Evolutionary conservation across 23 tunicate genomes (phyloP).

Genomic region (Diplosoma virens): DNA sequence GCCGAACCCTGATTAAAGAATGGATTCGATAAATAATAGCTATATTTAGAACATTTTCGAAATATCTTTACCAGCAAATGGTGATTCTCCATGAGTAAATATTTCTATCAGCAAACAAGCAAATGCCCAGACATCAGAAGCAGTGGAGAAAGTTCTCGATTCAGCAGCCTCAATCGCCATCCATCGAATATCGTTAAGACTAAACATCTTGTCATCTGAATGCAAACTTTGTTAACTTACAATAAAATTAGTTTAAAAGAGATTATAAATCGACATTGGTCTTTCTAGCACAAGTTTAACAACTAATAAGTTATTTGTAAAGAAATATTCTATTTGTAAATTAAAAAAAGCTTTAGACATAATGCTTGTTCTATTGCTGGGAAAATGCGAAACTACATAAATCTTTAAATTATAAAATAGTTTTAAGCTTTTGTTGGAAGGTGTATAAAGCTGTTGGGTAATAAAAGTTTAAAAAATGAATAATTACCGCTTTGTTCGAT

Average conservation of each 20-base stretch:
- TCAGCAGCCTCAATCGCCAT: slow-evolving; percentile 25
- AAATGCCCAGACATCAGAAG: slow-evolving; percentile 35
- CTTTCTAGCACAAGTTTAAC: too few relatives aligned
- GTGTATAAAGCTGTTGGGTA: too few relatives aligned
- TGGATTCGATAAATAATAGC: too few relatives aligned
- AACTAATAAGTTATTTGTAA: too few relatives aligned
- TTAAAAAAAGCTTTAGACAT: too few relatives aligned
- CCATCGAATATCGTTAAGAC: slow-evolving; percentile 28
- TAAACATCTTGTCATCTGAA: neutral
- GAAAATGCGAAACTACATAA: too few relatives aligned
- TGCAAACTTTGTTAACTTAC: neutral
- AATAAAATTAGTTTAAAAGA: neutral
- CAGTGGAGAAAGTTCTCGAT: neutral
- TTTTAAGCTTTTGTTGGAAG: too few relatives aligned
- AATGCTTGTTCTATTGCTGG: too few relatives aligned
- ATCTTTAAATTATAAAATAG: too few relatives aligned
- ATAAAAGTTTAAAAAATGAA: neutral
- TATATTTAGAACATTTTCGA: too few relatives aligned
- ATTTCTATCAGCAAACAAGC: slow-evolving; percentile 27
- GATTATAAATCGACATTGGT: neutral
- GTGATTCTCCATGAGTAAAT: slow-evolving; percentile 45
- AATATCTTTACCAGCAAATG: slow-evolving; percentile 32
- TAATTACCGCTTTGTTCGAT: neutral
- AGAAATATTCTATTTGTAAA: too few relatives aligned
- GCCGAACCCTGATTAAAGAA: too few relatives aligned